Conservation (phyloP, 2,113 vertebrate genomes). For the Lophura nycthemera region DNA sequence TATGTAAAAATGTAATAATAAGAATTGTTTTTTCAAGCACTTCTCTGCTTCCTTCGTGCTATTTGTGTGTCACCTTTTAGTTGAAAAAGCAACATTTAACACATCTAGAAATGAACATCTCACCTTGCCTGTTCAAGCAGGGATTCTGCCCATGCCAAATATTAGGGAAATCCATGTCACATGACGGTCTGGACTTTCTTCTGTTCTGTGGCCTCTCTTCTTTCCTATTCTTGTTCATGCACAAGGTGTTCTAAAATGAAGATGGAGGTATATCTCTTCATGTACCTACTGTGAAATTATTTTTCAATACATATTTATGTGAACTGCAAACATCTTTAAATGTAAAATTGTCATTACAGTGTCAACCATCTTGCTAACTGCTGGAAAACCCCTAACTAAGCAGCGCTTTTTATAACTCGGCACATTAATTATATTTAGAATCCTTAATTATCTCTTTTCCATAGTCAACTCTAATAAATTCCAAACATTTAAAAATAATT, state of each 20-base stretch:
- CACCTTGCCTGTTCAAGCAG: rapidly evolving
- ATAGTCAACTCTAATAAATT: conserved; percentile 51
- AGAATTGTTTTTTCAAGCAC: neutral
- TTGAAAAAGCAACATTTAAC: neutral
- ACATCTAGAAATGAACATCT: neutral
- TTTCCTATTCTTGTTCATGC: neutral
- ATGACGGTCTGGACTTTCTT: neutral
- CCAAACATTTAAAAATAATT: conserved; percentile 67
- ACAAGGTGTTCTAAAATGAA: neutral
- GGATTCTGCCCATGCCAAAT: neutral
- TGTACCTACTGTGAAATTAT: neutral
- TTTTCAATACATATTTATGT: conserved; percentile 63
- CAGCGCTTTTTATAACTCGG: conserved; percentile 61
- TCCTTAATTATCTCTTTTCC: conserved; percentile 64
- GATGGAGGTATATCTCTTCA: neutral
- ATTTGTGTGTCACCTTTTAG: neutral
- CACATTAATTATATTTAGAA: conserved; percentile 68
- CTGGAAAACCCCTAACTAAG: conserved; percentile 65
- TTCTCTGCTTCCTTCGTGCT: neutral
- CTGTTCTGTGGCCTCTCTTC: neutral
- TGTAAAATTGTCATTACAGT: conserved; percentile 45
- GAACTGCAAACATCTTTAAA: conserved; percentile 44
- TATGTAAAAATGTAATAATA: neutral
- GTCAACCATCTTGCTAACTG: conserved; percentile 33
- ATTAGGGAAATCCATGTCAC: neutral